Conservation (phyloP, 2,888 invertebrate genomes). For the Pachydiplax longipennis region DNA sequence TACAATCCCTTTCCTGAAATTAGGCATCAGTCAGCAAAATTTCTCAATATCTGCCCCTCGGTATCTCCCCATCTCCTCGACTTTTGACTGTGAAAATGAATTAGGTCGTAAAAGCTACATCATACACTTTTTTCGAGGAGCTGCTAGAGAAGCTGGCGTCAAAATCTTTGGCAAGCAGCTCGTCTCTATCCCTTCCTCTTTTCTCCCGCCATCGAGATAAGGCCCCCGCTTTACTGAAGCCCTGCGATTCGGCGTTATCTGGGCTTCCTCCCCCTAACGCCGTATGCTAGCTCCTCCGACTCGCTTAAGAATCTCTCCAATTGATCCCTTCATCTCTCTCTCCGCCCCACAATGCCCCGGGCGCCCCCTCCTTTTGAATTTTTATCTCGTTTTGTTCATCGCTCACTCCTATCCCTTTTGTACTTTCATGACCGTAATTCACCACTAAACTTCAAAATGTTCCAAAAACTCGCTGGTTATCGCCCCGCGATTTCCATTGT, state of each 20-base stretch:
- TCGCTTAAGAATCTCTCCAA: slow-evolving; percentile 23
- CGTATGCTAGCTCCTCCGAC: background rate
- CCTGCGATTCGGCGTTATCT: slow-evolving; percentile 37
- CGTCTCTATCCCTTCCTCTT: background rate
- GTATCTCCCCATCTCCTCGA: background rate
- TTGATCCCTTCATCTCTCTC: slow-evolving; percentile 2
- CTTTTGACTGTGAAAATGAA: background rate
- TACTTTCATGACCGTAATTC: background rate
- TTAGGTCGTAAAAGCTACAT: slow-evolving; percentile 27
- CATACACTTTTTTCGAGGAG: background rate
- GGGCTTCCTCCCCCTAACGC: background rate
- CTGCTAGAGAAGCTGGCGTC: slow-evolving; percentile 9
- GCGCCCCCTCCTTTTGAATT: slow-evolving; percentile 22
- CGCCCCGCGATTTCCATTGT: slow-evolving; percentile 24
- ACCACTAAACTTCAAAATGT: slow-evolving; percentile 33
- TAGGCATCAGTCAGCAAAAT: too few relatives aligned
- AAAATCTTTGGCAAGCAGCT: slow-evolving; percentile 32
- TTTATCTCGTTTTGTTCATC: slow-evolving; percentile 41
- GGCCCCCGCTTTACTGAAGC: slow-evolving; percentile 31
- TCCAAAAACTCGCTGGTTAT: slow-evolving; percentile 16
- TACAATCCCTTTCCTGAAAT: too few relatives aligned
- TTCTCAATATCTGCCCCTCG: too few relatives aligned
- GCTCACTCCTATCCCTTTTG: background rate
- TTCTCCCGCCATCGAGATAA: background rate
- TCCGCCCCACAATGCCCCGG: background rate